These are phyloP conservation scores for Cinclus mexicanus DNA, from an alignment of 2,113 vertebrate genomes.

Conservation along the genomic window DNA sequence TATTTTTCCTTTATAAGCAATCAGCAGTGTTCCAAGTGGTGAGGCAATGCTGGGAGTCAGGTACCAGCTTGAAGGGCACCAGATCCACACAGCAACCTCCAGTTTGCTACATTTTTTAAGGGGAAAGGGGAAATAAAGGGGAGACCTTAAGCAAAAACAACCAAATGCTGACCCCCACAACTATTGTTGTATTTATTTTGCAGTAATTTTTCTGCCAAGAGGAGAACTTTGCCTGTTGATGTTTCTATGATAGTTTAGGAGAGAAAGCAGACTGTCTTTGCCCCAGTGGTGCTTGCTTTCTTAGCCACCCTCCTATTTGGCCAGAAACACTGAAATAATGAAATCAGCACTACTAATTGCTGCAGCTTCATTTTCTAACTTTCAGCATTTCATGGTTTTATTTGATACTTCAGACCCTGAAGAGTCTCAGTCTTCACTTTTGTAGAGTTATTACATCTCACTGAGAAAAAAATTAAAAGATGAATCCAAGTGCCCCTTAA, in stretches of 20 bases:
- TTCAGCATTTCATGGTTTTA: not conserved
- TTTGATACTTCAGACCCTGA: not conserved
- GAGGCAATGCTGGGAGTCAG: not conserved
- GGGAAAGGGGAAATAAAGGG: not conserved
- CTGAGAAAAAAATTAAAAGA: not conserved
- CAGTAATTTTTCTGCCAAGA: not conserved
- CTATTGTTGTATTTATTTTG: not conserved
- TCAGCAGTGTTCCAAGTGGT: not conserved
- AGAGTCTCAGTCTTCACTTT: not conserved
- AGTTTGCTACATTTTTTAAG: not conserved
- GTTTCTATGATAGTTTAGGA: not conserved
- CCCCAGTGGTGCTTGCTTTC: not conserved
- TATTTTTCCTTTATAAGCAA: not conserved
- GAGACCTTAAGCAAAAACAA: not conserved
- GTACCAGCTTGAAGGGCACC: conserved; percentile 19
- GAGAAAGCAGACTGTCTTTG: not conserved
- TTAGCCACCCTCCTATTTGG: not conserved
- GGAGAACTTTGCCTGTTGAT: not conserved
- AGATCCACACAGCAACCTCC: not conserved
- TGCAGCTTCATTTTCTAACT: not conserved
- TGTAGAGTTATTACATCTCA: not conserved
- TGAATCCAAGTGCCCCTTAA: not conserved
- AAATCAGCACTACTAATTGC: not conserved
- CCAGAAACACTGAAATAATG: not conserved
- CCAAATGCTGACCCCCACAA: too few relatives aligned